Evolutionary conservation across 2,888 invertebrate species (phyloP).

Genomic region (Caenorhabditis sp.): DNA sequence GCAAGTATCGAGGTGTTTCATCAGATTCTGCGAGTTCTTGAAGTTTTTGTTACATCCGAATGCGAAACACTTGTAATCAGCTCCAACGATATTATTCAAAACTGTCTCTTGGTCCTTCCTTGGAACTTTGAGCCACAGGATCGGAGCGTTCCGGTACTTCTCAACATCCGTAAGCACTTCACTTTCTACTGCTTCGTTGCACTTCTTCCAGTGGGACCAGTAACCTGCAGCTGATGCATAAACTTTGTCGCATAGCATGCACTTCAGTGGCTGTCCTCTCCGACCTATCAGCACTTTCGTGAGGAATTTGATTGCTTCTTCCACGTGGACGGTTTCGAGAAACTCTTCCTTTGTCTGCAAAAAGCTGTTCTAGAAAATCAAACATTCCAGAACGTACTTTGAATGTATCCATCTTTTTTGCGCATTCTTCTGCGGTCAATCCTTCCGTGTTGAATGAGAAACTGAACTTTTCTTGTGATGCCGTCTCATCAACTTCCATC

Average conservation of each 20-base stretch:
- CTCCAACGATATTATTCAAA: slow-evolving; percentile 17
- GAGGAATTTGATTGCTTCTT: slow-evolving; percentile 14
- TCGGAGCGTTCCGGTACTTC: slow-evolving; percentile 8
- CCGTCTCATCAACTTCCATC: not conserved
- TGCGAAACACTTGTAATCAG: slow-evolving; percentile 21
- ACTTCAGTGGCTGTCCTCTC: slow-evolving; percentile 27
- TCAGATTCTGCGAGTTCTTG: not conserved
- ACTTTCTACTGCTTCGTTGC: not conserved
- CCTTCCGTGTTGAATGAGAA: slow-evolving; percentile 41
- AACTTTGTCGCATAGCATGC: slow-evolving; percentile 27
- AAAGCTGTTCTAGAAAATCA: too few relatives aligned
- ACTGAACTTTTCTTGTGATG: not conserved
- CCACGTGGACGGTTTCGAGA: not conserved
- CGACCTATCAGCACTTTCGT: slow-evolving; percentile 24
- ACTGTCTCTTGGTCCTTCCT: slow-evolving; percentile 19
- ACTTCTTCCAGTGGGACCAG: slow-evolving; percentile 36
- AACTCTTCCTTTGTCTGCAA: slow-evolving; percentile 51
- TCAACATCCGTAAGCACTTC: not conserved
- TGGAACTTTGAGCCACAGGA: slow-evolving; percentile 38
- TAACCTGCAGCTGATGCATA: slow-evolving; percentile 37
- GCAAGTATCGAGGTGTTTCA: slow-evolving; percentile 40
- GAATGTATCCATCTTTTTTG: slow-evolving; percentile 33
- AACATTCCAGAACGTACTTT: too few relatives aligned
- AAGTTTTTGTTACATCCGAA: slow-evolving; percentile 19
- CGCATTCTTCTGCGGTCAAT: slow-evolving; percentile 40